phyloP scores from a whole-genome alignment of 1,140 invertebrate species.

The Rhynchophorus ferrugineus region DNA sequence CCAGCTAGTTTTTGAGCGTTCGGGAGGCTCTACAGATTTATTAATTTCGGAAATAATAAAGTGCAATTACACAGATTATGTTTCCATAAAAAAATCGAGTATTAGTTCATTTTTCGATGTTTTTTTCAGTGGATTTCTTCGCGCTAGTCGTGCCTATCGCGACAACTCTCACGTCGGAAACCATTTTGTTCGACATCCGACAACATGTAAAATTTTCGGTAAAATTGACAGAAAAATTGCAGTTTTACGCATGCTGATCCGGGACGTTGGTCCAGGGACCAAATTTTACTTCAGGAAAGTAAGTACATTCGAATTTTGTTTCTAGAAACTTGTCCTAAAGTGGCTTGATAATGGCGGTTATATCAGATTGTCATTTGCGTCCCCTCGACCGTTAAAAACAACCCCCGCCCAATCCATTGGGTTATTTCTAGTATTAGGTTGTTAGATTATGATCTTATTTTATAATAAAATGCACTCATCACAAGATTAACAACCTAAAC shows the following conservation, averaged over 20 bases:
- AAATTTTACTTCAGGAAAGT: conserved; percentile 14
- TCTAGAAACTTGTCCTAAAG: conserved; percentile 9
- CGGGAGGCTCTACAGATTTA: conserved; percentile 8
- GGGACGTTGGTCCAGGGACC: conserved; percentile 7
- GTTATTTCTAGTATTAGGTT: conserved; percentile 6
- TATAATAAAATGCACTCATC: background rate
- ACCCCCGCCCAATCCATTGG: conserved; percentile 9
- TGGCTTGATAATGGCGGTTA: conserved; percentile 28
- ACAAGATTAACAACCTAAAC: background rate
- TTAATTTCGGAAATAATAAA: conserved; percentile 5
- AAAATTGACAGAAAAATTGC: conserved; percentile 18
- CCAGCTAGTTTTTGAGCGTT: conserved; percentile 18
- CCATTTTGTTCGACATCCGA: conserved; percentile 36
- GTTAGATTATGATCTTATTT: background rate
- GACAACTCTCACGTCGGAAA: conserved; percentile 32
- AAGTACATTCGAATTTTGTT: conserved; percentile 12
- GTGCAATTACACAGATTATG: conserved; percentile 7
- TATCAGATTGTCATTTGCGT: conserved; percentile 13
- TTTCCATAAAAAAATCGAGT: conserved; percentile 3
- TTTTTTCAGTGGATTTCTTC: conserved; percentile 24
- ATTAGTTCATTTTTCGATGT: conserved; percentile 25
- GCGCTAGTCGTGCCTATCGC: conserved; percentile 29
- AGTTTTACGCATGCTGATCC: conserved; percentile 8
- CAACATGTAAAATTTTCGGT: conserved; percentile 34
- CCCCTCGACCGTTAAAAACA: conserved; percentile 17